Evolutionary conservation across 1,140 invertebrate species (phyloP).

Genomic region (Tyrophagus putrescentiae): DNA sequence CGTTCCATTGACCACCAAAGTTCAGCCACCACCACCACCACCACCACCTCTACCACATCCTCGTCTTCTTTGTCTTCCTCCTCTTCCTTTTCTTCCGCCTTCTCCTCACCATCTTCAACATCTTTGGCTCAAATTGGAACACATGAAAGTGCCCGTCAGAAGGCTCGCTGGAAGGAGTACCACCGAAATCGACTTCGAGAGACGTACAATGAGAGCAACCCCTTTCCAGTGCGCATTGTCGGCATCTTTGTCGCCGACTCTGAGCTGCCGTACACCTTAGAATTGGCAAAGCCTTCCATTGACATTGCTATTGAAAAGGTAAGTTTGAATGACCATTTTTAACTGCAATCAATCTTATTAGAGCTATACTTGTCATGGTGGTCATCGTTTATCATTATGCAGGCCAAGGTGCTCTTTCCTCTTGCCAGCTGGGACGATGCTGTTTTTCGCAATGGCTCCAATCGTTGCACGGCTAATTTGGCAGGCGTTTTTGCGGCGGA

Average conservation of each 20-base stretch:
- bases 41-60: not conserved
- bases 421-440: constrained; percentile 14
- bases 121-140: not conserved
- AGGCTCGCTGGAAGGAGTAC: not conserved
- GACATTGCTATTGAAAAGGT: constrained; percentile 24
- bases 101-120: not conserved
- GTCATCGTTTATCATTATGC: too few species aligned
- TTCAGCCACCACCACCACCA: not conserved
- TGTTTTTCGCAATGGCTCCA: constrained; percentile 20
- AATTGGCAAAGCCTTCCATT: constrained; percentile 24
- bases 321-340: not conserved
- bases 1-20: too few species aligned
- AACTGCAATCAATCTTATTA: too few species aligned
- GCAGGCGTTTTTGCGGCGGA: constrained; percentile 22
- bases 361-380: too few species aligned
- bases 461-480: constrained; percentile 19
- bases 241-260: constrained; percentile 23
- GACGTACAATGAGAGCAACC: constrained; percentile 1
- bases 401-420: constrained; percentile 10
- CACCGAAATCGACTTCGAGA: not conserved
- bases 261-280: constrained; percentile 23
- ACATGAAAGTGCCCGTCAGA: not conserved
- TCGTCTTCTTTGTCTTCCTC: constrained; percentile 4
- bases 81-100: not conserved
- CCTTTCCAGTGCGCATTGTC: constrained; percentile 21